Conservation (phyloP, 2,797 vertebrate species). For the Melopsittacus undulatus region DNA sequence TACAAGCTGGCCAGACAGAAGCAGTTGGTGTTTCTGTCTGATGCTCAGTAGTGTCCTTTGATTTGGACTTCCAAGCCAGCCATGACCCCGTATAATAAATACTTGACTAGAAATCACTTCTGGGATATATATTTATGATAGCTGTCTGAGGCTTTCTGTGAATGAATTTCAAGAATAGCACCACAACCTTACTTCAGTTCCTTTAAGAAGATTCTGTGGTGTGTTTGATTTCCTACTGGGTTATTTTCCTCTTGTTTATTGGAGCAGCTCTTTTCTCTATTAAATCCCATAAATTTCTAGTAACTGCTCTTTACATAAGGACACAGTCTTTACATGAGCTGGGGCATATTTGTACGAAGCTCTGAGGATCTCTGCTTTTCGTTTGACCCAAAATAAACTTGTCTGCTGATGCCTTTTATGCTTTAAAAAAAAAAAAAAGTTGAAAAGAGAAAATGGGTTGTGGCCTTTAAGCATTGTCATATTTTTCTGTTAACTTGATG, state of each 20-base stretch:
- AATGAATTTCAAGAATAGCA: background rate
- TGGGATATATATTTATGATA: background rate
- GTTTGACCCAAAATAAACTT: constrained; percentile 15
- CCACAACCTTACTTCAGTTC: background rate
- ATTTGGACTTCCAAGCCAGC: background rate
- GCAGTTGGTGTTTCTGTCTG: background rate
- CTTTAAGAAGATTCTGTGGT: background rate
- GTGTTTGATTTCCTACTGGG: background rate
- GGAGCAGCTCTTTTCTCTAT: background rate
- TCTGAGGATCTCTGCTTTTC: background rate
- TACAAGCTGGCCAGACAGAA: background rate
- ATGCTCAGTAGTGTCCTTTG: background rate
- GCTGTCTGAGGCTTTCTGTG: background rate
- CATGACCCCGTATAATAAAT: background rate
- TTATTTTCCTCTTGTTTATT: constrained; percentile 34
- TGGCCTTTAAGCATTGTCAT: background rate
- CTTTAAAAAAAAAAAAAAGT: background rate
- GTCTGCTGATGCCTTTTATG: background rate
- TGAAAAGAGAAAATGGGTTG: constrained; percentile 10
- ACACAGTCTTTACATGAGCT: background rate
- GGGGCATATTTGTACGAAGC: background rate
- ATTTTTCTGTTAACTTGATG: constrained; percentile 8
- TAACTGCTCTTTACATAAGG: background rate
- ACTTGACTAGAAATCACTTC: background rate
- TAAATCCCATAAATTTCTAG: background rate